Evolutionary conservation across 2,797 vertebrate species (phyloP), one percentile per base, ranked within the genome.

Genomic region (Margarornis squamiger): DNA sequence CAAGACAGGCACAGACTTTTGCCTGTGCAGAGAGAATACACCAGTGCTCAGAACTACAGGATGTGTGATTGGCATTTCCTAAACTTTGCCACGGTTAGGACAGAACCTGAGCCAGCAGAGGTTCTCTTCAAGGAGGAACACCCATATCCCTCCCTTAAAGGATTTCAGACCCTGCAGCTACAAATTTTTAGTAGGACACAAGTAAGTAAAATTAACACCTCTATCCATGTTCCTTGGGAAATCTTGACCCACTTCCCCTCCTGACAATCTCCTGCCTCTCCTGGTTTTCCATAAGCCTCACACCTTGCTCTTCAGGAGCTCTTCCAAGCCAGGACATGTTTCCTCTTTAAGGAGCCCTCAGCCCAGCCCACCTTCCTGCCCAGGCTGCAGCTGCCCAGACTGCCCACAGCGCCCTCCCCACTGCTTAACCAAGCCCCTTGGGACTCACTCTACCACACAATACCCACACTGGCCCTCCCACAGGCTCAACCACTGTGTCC

Each of bases 381-480:
- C 13, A 70, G 55, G 45, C 20, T 77, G 52, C 45, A 80, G 32
- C 58, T 67, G 41, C n/a, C 48, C 63, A 51, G 5, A 14, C 5
- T 24, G 46, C 30, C 23, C 45, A 24, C 48, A 74, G 30, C 15
- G 23, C 14, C 4, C 58, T 65, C 10, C 57, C 17, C 54, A 21
- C 5, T 4, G 48, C 15, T 10, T 19, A 26, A 51, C 6, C 22
- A 34, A 86, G 32, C 5, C 34, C 72, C 15, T 46, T 45, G 52
- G 3, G 0, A 9, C 26, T 34, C 36, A 23, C 15, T 10, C 6
- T 48, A 30, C 39, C 21, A 24, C 7, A 1, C 18, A 62, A 30
- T 48, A 66, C 10, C 23, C 36, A 32, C 6, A 0, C 20, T 48
- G 38, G 10, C 16, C 79, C 52, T 6, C 30, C 39, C 61, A 38